A percentile compares a stretch with the other conserved stretches of the same genome.
These are phyloP conservation scores for Zingel zingel DNA, from an alignment of 2,113 vertebrate genomes.

Conservation along the genomic window DNA sequence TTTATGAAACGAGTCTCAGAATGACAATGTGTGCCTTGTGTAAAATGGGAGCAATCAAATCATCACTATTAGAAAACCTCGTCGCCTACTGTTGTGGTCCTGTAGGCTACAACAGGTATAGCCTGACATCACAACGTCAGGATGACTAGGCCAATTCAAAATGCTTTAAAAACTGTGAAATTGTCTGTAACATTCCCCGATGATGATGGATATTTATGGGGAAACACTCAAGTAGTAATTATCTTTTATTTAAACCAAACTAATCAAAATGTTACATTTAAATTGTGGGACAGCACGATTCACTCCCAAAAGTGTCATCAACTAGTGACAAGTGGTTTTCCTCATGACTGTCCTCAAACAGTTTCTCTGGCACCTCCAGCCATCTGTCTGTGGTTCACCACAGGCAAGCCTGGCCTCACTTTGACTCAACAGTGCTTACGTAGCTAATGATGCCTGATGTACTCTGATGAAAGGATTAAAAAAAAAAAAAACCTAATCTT, in stretches of 20 bases:
- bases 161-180: background rate
- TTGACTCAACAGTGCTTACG: constrained; percentile 21
- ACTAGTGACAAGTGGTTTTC: constrained; percentile 25
- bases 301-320: constrained; percentile 35
- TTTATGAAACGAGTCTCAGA: background rate
- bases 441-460: constrained; percentile 34
- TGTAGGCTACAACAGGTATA: background rate
- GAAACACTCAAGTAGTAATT: constrained; percentile 12
- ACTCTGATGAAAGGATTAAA: constrained; percentile 23
- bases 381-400: constrained; percentile 40
- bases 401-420: constrained; percentile 21
- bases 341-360: background rate
- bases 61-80: background rate
- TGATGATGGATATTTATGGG: background rate
- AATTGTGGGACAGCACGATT: background rate
- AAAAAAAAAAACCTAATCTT: background rate
- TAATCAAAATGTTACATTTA: constrained; percentile 19
- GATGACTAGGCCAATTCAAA: background rate
- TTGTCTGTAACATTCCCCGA: background rate
- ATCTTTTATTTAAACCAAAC: constrained; percentile 29
- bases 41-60: background rate
- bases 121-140: background rate
- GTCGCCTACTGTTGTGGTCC: background rate
- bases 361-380: constrained; percentile 20
- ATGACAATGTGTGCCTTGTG: background rate